A percentile compares a stretch with the other conserved stretches of the same genome.
Conservation (phyloP, 1,140 invertebrate species). For the Aphis craccivora region DNA sequence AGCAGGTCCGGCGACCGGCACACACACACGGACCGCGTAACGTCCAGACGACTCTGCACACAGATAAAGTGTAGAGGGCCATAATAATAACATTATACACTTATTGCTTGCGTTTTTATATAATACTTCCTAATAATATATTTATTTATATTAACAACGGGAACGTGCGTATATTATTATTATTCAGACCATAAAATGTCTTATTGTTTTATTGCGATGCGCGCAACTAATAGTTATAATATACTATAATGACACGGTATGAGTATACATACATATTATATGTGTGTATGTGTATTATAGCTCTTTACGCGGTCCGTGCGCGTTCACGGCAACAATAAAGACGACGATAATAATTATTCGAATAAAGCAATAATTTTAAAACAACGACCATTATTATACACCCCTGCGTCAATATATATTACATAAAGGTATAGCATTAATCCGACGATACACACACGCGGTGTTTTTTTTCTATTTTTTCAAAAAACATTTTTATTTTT, state of each 20-base stretch:
- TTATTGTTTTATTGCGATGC: conserved; percentile 15
- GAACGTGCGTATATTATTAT: background rate
- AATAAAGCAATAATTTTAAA: conserved; percentile 22
- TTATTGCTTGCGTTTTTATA: background rate
- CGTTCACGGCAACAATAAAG: background rate
- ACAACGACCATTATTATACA: background rate
- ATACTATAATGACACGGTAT: background rate
- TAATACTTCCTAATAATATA: background rate
- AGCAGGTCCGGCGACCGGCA: background rate
- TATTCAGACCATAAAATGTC: conserved; percentile 7
- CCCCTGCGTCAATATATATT: no score
- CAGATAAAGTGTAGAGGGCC: background rate
- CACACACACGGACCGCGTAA: background rate
- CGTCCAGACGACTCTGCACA: background rate
- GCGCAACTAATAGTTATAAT: background rate
- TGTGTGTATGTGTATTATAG: background rate
- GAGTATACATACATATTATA: background rate
- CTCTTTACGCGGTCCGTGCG: background rate
- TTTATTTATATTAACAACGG: background rate
- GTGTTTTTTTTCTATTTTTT: background rate
- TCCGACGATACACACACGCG: background rate
- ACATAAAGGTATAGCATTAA: background rate
- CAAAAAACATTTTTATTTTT: background rate
- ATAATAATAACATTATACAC: background rate
- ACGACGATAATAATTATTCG: background rate